Conservation (phyloP, 1,140 invertebrate species). For the Leptonema lineaticorne region DNA sequence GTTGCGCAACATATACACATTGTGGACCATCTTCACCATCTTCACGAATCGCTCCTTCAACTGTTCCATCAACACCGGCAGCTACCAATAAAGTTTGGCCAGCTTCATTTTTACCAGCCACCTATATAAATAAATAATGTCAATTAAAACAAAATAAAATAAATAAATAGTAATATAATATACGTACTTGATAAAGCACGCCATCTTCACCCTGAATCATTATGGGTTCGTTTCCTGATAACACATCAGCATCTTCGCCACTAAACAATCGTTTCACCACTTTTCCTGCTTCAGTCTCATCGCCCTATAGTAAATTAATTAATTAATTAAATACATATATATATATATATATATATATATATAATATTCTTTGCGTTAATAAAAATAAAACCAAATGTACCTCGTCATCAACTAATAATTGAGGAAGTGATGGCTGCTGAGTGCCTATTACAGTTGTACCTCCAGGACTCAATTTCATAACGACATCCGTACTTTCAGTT, state of each 20-base stretch:
- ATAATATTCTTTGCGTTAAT: too few relatives aligned
- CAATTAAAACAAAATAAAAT: not conserved
- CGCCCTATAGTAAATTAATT: constrained; percentile 42
- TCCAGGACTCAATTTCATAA: constrained; percentile 61
- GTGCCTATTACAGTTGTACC: constrained; percentile 61
- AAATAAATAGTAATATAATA: not conserved
- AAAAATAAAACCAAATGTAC: constrained; percentile 46
- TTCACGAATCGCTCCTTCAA: constrained; percentile 71
- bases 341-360: too few relatives aligned
- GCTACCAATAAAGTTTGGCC: constrained; percentile 72
- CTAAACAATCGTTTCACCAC: constrained; percentile 52
- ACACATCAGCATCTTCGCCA: constrained; percentile 46
- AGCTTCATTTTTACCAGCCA: constrained; percentile 74
- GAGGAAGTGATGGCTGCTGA: constrained; percentile 51
- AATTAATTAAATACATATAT: not conserved
- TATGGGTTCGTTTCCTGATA: constrained; percentile 57
- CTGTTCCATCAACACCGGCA: constrained; percentile 67
- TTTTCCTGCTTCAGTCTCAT: constrained; percentile 51
- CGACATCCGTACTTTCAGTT: constrained; percentile 36
- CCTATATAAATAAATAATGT: constrained; percentile 51
- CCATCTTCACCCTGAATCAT: constrained; percentile 69
- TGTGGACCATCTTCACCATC: constrained; percentile 62
- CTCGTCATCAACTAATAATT: constrained; percentile 53
- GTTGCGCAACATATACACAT: constrained; percentile 40
- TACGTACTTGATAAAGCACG: constrained; percentile 60